Evolutionary conservation across 2,797 vertebrate species (phyloP), one percentile per base, ranked within the genome.

Genomic region (Perdix hodgsoniae): DNA sequence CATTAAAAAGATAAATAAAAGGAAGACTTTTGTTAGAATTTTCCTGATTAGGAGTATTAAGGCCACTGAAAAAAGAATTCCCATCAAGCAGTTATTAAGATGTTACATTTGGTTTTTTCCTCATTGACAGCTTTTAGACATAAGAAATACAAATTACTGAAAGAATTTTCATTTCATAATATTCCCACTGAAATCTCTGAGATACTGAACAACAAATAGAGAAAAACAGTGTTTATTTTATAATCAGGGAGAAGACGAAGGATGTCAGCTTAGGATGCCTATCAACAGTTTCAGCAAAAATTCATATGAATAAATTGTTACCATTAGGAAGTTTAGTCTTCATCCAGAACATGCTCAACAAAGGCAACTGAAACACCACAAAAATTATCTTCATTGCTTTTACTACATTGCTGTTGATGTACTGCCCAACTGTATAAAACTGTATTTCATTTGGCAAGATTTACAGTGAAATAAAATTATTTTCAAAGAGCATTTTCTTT

Each of bases 401-500:
- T 95, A 86, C 90, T 88, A 79, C 16, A 2, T 69, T 75, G 24
- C 80, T 96, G 24, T 65, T 94, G 85, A 96, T 78, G 65, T 31
- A 61, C 56, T 94, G 73, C 72, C 88, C 89, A 86, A 91, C 83
- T 81, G 66, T 72, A 93, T 49, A 95, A 95, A 93, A 33, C 88
- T 50, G 6, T 88, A 91, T 93, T 95, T 88, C 69, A 94, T 93
- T 94, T 96, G 91, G 91, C 83, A 75, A 81, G 78, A 49, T 80
- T 87, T 80, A 90, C 66, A 93, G 70, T 61, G 63, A 95, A 96
- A 96, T 84, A 92, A 91, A 97, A 83, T 33, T 49, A 92, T 94
- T 95, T 95, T 95, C 83, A 95, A 91, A 95, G 83, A 95, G 37
- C 74, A 96, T 94, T 96, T 91, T 92, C 91, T 92, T 97, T 93